A percentile compares a stretch with the other conserved stretches of the same genome.
Conservation (phyloP, 1,140 invertebrate species). For the Ceratosolen fusciceps region DNA sequence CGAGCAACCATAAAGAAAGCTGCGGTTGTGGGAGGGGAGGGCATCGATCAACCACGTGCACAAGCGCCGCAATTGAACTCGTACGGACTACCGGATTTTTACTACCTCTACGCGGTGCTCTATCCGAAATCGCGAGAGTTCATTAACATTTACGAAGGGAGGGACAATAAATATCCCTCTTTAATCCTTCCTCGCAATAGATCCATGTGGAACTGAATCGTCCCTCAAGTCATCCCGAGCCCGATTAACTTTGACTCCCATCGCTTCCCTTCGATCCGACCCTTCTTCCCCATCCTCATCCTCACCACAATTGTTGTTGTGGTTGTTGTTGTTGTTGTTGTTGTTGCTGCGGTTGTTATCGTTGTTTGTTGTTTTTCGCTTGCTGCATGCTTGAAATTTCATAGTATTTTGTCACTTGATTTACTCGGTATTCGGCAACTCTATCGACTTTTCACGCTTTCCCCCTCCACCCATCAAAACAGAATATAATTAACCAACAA, state of each 20-base stretch:
- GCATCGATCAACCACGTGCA: background rate
- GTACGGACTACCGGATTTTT: background rate
- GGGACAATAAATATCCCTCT: background rate
- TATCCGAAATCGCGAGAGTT: background rate
- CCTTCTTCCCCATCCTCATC: no score
- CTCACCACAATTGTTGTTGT: background rate
- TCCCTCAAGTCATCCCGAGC: no score
- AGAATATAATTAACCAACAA: background rate
- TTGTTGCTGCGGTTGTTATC: background rate
- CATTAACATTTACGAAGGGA: background rate
- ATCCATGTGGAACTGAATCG: background rate
- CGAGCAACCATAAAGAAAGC: background rate
- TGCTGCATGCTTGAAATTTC: constrained; percentile 17
- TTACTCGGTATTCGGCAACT: constrained; percentile 27
- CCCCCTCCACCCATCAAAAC: background rate
- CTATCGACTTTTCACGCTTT: constrained; percentile 23
- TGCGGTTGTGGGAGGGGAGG: background rate
- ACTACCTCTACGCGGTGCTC: background rate
- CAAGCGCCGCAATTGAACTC: background rate
- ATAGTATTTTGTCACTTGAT: constrained; percentile 51
- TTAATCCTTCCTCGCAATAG: background rate
- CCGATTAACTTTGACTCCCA: background rate
- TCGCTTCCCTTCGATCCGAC: background rate
- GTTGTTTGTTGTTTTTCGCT: constrained; percentile 7
- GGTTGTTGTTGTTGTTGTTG: no score